A percentile compares a stretch with the other conserved stretches of the same genome.
Evolutionary conservation across 2,888 invertebrate genomes (phyloP).

Genomic region (Amphipoea oculea): DNA sequence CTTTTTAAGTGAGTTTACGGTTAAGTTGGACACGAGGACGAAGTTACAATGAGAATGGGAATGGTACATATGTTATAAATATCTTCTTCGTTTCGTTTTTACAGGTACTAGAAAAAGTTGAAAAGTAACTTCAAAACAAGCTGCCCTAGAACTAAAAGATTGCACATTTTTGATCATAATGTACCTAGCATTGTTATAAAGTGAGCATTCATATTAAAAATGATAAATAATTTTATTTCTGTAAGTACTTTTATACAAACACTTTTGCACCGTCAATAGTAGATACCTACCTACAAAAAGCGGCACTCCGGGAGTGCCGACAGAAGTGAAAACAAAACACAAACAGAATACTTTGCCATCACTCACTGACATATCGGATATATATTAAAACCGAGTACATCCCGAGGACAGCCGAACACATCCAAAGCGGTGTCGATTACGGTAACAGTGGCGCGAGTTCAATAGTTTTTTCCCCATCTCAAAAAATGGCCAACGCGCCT

Average conservation of each 20-base stretch:
- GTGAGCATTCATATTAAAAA: not conserved
- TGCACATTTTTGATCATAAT: not conserved
- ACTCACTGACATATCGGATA: no score
- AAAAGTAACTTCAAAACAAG: not conserved
- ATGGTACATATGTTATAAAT: not conserved
- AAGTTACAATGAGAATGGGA: slow-evolving; percentile 42
- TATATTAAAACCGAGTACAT: no score
- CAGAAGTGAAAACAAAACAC: no score
- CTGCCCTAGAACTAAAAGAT: not conserved
- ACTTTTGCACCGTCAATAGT: not conserved
- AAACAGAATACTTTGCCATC: no score
- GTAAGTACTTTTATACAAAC: not conserved
- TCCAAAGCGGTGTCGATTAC: no score
- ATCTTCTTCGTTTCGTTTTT: not conserved
- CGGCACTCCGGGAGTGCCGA: no score
- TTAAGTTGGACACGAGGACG: slow-evolving; percentile 36
- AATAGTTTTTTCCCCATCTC: no score
- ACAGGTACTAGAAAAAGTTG: not conserved
- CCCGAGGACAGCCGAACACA: no score
- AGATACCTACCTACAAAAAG: not conserved
- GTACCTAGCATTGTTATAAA: not conserved
- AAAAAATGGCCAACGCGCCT: no score
- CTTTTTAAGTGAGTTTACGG: slow-evolving; percentile 68
- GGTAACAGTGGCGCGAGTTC: no score
- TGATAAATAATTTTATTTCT: not conserved